Evolutionary conservation across 2,888 invertebrate genomes (phyloP).

Genomic region (Drosophila falleni): DNA sequence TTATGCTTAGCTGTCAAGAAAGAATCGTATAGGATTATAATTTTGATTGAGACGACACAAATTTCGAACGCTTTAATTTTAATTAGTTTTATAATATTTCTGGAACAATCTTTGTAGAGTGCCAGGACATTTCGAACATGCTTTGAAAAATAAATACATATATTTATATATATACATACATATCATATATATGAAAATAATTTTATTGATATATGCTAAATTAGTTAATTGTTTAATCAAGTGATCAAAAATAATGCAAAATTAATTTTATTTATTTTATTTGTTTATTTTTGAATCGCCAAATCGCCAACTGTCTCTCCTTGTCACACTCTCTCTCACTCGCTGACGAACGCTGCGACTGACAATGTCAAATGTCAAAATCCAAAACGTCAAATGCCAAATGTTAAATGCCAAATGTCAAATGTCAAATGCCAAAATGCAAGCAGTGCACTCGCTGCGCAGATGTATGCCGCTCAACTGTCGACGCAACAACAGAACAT

Average conservation of each 20-base stretch:
- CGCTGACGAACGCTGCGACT: slow-evolving; percentile 39
- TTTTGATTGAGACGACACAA: slow-evolving; percentile 21
- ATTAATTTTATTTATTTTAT: slow-evolving; percentile 70
- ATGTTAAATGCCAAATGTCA: slow-evolving; percentile 16
- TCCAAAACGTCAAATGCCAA: slow-evolving; percentile 27
- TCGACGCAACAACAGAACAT: slow-evolving; percentile 97
- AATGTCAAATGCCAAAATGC: slow-evolving; percentile 52
- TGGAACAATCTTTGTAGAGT: slow-evolving; percentile 78
- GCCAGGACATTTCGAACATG: slow-evolving; percentile 83
- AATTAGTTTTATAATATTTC: slow-evolving; percentile 66
- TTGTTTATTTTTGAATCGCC: slow-evolving; percentile 63
- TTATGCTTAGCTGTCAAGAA: background rate
- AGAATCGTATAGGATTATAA: background rate
- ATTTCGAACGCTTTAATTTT: slow-evolving; percentile 46
- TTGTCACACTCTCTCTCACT: slow-evolving; percentile 45
- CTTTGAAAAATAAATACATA: slow-evolving; percentile 31
- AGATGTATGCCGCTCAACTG: slow-evolving; percentile 97
- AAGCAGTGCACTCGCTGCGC: slow-evolving; percentile 97
- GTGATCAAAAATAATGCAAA: slow-evolving; percentile 57
- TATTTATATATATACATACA: slow-evolving; percentile 10
- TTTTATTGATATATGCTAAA: slow-evolving; percentile 48
- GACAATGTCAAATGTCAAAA: slow-evolving; percentile 19
- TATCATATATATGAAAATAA: slow-evolving; percentile 3
- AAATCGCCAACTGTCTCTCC: slow-evolving; percentile 57
- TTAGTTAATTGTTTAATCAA: slow-evolving; percentile 44